Conservation (phyloP, 2,888 invertebrate species). For the Leptopilina myrica region DNA sequence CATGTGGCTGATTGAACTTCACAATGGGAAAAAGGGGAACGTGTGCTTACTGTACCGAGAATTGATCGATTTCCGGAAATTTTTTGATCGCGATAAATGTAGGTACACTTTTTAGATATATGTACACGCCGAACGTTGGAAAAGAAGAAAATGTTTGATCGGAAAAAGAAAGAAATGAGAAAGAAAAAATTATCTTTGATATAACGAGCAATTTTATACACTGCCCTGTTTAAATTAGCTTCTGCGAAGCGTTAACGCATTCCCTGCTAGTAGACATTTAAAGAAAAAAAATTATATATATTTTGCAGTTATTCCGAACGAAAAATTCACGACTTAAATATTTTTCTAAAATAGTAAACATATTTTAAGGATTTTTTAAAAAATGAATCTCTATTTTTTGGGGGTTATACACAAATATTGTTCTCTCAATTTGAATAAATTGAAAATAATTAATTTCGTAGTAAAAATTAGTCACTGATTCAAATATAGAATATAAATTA, state of each 20-base stretch:
- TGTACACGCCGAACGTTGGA: not conserved
- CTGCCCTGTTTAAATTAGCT: slow-evolving; percentile 50
- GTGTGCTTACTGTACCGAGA: slow-evolving; percentile 18
- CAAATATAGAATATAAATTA: too few species aligned
- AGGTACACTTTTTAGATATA: not conserved
- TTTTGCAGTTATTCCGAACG: not conserved
- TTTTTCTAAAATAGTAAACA: not conserved
- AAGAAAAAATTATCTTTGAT: slow-evolving; percentile 2
- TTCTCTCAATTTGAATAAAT: too few species aligned
- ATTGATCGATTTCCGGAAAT: slow-evolving; percentile 10
- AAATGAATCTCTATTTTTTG: too few species aligned
- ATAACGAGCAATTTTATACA: slow-evolving; percentile 39
- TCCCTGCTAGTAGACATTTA: not conserved
- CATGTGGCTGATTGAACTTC: slow-evolving; percentile 23
- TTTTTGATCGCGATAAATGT: slow-evolving; percentile 1
- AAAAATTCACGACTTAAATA: slow-evolving; percentile 22
- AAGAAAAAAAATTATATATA: not conserved
- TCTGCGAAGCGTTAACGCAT: slow-evolving; percentile 30
- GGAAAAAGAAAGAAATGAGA: not conserved
- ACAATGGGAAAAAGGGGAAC: not conserved
- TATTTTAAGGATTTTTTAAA: too few species aligned
- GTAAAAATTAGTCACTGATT: too few species aligned
- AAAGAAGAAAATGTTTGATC: not conserved
- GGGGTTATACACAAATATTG: too few species aligned
- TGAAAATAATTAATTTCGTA: too few species aligned